A percentile compares a stretch with the other conserved stretches of the same genome.
These are phyloP conservation scores for Halcyon chelicuti DNA, from an alignment of 2,797 vertebrate genomes.

Conservation along the genomic window DNA sequence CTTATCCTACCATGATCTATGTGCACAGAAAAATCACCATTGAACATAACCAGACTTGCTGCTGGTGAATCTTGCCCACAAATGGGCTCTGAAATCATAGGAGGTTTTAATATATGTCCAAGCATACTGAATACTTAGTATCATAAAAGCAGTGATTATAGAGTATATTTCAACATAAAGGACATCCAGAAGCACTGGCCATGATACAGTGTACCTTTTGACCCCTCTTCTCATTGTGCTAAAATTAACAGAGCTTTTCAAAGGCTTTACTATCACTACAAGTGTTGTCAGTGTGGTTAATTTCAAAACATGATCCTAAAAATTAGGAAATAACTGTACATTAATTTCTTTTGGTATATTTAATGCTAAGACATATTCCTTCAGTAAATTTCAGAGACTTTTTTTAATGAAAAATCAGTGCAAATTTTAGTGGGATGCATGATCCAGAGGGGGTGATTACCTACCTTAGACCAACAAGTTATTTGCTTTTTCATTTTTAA, in stretches of 20 bases:
- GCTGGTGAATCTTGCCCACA: neutral
- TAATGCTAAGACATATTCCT: neutral
- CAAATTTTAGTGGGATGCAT: neutral
- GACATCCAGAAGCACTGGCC: neutral
- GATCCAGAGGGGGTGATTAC: neutral
- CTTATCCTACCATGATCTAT: neutral
- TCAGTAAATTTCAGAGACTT: neutral
- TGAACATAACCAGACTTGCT: neutral
- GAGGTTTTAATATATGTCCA: neutral
- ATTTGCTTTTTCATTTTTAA: neutral
- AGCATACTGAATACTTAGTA: neutral
- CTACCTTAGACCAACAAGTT: neutral
- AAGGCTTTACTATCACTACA: neutral
- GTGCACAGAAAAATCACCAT: neutral
- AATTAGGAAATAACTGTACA: neutral
- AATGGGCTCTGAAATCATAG: neutral
- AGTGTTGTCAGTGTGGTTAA: neutral
- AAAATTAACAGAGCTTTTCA: neutral
- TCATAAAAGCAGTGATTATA: accelerated
- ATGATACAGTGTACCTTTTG: neutral
- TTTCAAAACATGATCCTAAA: neutral
- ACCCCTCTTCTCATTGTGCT: neutral
- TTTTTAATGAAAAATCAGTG: neutral
- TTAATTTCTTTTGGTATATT: neutral
- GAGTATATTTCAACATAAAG: neutral